These are phyloP conservation scores for Exocentrus adspersus DNA, from an alignment of 2,888 invertebrate genomes.

Conservation along the genomic window DNA sequence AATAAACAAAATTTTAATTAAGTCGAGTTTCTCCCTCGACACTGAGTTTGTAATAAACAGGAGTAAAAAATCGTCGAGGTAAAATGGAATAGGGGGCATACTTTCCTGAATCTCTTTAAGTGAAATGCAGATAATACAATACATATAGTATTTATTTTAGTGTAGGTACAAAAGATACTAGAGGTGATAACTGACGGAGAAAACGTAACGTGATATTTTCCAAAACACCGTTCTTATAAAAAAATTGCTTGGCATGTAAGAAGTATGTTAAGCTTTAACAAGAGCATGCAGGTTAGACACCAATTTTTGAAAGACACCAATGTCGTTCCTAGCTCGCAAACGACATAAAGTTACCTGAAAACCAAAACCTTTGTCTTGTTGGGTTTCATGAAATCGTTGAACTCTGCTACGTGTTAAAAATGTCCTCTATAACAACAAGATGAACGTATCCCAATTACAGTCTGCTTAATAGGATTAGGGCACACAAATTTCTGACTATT, in stretches of 20 bases:
- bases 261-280: slow-evolving; percentile 20
- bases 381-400: slow-evolving; percentile 26
- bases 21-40: background rate
- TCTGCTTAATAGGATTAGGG: background rate
- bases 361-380: slow-evolving; percentile 23
- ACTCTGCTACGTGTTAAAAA: slow-evolving; percentile 26
- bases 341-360: slow-evolving; percentile 25
- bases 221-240: background rate
- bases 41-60: background rate
- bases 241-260: slow-evolving; percentile 12
- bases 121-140: background rate
- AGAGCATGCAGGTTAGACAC: slow-evolving; percentile 23
- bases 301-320: slow-evolving; percentile 22
- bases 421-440: slow-evolving; percentile 25
- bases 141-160: background rate
- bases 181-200: too few species aligned
- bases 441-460: slow-evolving; percentile 19
- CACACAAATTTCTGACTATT: background rate
- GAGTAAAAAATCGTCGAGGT: background rate
- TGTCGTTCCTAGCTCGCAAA: slow-evolving; percentile 18
- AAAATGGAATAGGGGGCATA: background rate
- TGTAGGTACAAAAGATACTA: background rate
- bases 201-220: too few species aligned
- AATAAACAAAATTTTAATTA: slow-evolving; percentile 1
- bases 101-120: background rate